Conservation (phyloP, 2,888 invertebrate genomes). For the Polydrusus pterygomalis region DNA sequence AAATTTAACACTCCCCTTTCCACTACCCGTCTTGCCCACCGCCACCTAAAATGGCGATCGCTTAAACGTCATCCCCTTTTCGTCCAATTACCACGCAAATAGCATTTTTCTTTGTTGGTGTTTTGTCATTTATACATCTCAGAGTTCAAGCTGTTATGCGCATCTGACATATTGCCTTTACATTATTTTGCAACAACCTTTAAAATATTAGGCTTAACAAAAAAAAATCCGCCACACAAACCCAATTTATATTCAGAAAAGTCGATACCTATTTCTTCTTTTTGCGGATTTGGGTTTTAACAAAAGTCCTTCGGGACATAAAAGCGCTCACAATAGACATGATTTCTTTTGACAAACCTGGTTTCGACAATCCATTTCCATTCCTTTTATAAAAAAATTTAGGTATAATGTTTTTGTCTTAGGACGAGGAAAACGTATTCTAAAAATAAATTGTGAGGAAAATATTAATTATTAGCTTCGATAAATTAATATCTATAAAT, state of each 20-base stretch:
- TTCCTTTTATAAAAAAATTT: conserved; percentile 6
- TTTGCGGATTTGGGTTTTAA: conserved; percentile 13
- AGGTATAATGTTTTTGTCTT: not conserved
- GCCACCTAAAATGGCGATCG: no score
- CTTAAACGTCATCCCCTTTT: no score
- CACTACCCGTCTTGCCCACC: no score
- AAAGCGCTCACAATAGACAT: conserved; percentile 13
- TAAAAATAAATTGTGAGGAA: not conserved
- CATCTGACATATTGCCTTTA: no score
- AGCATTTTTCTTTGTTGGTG: no score
- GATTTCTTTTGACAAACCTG: conserved; percentile 20
- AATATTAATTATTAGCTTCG: no score
- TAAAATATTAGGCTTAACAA: not conserved
- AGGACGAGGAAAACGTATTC: not conserved
- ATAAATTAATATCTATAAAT: no score
- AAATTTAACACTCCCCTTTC: no score
- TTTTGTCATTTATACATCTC: no score
- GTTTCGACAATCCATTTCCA: conserved; percentile 12
- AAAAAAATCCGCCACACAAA: not conserved
- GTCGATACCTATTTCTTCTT: conserved; percentile 13
- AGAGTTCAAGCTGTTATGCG: no score
- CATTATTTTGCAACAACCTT: not conserved
- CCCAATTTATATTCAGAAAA: conserved; percentile 14
- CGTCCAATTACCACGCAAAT: no score
- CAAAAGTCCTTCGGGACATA: conserved; percentile 10